phyloP scores from a whole-genome alignment of 2,797 vertebrate species.

The Antrozous pallidus region DNA sequence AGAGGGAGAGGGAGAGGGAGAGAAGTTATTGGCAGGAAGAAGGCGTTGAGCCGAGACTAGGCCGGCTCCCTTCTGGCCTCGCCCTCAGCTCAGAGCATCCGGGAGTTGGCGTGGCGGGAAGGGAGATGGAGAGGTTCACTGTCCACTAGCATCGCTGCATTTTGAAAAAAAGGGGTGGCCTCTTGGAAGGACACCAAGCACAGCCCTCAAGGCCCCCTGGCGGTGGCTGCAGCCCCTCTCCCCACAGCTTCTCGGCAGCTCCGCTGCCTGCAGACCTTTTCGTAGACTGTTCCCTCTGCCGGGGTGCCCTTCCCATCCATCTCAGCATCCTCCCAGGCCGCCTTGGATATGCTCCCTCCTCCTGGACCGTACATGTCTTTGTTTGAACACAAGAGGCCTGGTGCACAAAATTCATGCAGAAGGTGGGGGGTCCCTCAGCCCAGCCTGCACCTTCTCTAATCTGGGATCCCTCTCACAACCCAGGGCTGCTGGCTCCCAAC shows the following conservation, averaged over 20 bases:
- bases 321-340: not conserved
- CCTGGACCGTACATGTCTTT: no score
- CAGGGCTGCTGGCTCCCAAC: no score
- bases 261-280: not conserved
- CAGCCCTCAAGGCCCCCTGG: not conserved
- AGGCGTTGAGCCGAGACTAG: not conserved
- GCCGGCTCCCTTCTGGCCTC: not conserved
- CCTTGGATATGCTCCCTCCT: not conserved
- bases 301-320: not conserved
- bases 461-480: no score
- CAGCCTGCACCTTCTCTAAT: no score
- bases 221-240: not conserved
- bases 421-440: no score
- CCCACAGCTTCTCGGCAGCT: not conserved
- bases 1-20: no score
- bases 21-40: conserved; percentile 20
- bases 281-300: not conserved
- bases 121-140: not conserved
- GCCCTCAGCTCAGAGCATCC: not conserved
- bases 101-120: not conserved
- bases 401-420: no score
- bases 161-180: not conserved
- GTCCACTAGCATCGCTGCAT: not conserved
- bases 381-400: no score
- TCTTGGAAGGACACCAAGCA: not conserved